These are phyloP conservation scores for Amblyornis subalaris DNA, from an alignment of 2,113 vertebrate species.

Conservation along the genomic window DNA sequence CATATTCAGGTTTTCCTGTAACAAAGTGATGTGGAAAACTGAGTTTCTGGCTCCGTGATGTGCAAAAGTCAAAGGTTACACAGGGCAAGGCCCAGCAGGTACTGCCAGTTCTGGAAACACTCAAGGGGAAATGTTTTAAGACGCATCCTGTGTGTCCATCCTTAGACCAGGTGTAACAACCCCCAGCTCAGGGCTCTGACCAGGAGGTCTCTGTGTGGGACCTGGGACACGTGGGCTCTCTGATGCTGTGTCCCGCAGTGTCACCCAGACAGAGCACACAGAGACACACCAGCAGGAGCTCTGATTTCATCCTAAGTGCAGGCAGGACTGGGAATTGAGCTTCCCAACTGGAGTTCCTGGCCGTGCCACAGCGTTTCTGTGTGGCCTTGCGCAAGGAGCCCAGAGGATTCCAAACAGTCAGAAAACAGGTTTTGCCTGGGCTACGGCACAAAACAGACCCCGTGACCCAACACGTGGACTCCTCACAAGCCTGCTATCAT, in stretches of 20 bases:
- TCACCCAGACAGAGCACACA: rapidly evolving
- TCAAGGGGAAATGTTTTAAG: background rate
- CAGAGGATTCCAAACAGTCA: background rate
- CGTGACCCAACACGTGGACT: background rate
- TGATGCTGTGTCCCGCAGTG: rapidly evolving
- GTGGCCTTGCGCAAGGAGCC: background rate
- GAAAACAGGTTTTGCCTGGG: background rate
- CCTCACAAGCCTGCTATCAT: background rate
- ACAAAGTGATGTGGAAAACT: rapidly evolving
- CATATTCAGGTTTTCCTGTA: background rate
- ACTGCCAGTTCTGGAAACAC: background rate
- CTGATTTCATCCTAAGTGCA: background rate
- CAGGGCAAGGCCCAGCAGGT: background rate
- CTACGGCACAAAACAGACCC: background rate
- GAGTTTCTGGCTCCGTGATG: rapidly evolving
- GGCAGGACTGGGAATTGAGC: background rate
- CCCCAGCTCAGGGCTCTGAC: background rate
- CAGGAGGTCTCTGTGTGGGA: rapidly evolving
- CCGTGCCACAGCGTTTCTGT: background rate
- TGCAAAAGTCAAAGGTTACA: rapidly evolving
- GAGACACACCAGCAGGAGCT: background rate
- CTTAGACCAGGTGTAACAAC: rapidly evolving
- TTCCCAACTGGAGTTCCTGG: background rate
- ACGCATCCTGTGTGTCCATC: rapidly evolving
- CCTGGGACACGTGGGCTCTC: rapidly evolving